Evolutionary conservation across 2,113 vertebrate species (phyloP), one percentile per base, ranked within the genome.

Genomic region (Upupa epops): DNA sequence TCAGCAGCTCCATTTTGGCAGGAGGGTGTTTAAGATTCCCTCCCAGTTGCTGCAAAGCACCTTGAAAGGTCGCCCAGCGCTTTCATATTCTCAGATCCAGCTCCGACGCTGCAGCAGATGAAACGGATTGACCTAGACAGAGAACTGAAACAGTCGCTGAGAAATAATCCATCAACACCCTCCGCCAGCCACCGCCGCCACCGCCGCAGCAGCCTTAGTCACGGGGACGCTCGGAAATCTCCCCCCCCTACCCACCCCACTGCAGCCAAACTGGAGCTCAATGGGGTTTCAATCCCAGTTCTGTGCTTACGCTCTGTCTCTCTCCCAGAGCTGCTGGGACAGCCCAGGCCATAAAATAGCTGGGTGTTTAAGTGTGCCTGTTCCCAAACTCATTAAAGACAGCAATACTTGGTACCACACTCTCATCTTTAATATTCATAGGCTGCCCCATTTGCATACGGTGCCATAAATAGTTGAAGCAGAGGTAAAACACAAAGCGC

Each of bases 401-500:
- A 77, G 90, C 59, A 77, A 58, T 81, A 83, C 94, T 93, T 95
- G 45, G 88, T 91, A 87, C 90, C 95, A 46, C 48, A 20, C 94
- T 69, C 93, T 94, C 64, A 89, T 94, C 93, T 73, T 97, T 97
- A 97, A 98, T 97, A 98, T 97, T 97, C 97, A 97, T 92, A 71
- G 85, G 94, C 24, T 13, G 76, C 79, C 31, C 90, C 94, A 97
- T 98, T 97, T 98, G 97, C 97, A 98, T 98, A 92, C 17, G 88
- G 18, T 96, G 97, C 97, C 97, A 98, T 98, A 98, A 98, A 98
- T 98, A 98, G 97, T 97, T 58, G 83, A 71, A 92, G 95, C 92
- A 90, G 96, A 97, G 97, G 97, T 97, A 96, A 97, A 96, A 97
- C 96, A 97, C 96, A 97, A 97, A 97, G 97, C 94, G 95, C 95